These are phyloP conservation scores for Aldabrachelys gigantea DNA, from an alignment of 2,113 vertebrate species.

Conservation along the genomic window DNA sequence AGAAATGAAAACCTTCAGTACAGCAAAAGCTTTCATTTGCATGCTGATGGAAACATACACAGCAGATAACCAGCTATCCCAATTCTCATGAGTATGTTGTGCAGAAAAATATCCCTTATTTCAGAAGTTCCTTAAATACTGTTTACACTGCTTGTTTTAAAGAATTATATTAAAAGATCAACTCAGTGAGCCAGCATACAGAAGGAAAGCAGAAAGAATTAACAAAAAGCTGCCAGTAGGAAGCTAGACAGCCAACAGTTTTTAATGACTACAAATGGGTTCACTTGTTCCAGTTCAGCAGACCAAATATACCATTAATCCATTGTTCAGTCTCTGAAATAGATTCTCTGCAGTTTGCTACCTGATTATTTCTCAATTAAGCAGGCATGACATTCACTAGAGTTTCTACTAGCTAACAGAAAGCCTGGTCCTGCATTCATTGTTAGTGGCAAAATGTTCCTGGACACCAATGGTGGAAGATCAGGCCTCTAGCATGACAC, in stretches of 20 bases:
- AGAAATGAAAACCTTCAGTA: not conserved
- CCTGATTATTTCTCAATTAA: not conserved
- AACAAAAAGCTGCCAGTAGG: not conserved
- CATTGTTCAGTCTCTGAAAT: not conserved
- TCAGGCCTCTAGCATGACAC: not conserved
- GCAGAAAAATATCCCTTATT: not conserved
- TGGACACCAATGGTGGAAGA: not conserved
- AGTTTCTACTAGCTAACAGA: not conserved
- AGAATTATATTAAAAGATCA: not conserved
- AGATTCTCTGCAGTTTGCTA: not conserved
- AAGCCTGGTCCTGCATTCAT: not conserved
- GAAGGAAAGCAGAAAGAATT: not conserved
- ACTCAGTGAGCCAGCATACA: not conserved
- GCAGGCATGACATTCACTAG: not conserved
- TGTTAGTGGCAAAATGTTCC: not conserved
- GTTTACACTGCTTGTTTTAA: not conserved
- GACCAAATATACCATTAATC: not conserved
- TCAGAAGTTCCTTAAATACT: not conserved
- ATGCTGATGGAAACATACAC: not conserved
- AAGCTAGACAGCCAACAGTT: not conserved
- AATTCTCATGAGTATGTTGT: not conserved
- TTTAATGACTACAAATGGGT: not conserved
- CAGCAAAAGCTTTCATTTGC: not conserved
- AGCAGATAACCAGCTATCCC: not conserved
- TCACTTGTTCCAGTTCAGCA: not conserved